These are phyloP conservation scores for Anas georgica DNA, from an alignment of 2,797 vertebrate genomes.

Conservation along the genomic window DNA sequence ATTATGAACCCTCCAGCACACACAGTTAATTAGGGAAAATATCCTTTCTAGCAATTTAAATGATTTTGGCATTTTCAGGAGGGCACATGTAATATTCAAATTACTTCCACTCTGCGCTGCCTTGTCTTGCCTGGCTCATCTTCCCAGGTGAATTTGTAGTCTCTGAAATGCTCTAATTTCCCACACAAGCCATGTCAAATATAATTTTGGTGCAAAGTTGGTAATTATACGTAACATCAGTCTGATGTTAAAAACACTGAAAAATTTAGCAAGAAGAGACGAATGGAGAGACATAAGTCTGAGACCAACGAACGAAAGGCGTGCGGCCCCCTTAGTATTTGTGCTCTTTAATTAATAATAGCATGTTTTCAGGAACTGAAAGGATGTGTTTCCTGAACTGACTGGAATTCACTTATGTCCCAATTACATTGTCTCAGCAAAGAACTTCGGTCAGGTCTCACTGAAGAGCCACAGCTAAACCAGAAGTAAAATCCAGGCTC, in stretches of 20 bases:
- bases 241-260: constrained; percentile 96
- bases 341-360: constrained; percentile 94
- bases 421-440: constrained; percentile 77
- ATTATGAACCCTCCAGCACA: constrained; percentile 68
- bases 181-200: constrained; percentile 93
- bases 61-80: constrained; percentile 94
- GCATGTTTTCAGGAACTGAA: constrained; percentile 86
- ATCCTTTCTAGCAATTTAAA: constrained; percentile 94
- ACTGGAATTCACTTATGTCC: constrained; percentile 83
- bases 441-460: constrained; percentile 37
- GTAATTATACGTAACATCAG: constrained; percentile 97
- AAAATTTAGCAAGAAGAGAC: constrained; percentile 97
- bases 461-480: neutral
- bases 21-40: constrained; percentile 73
- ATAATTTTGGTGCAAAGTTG: constrained; percentile 94
- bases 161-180: constrained; percentile 94
- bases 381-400: constrained; percentile 81
- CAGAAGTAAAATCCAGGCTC: constrained; percentile 31
- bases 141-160: constrained; percentile 89
- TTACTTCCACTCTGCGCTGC: constrained; percentile 83
- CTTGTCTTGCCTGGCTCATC: constrained; percentile 79
- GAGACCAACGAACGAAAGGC: constrained; percentile 91
- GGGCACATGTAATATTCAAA: constrained; percentile 95
- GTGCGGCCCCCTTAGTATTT: constrained; percentile 82
- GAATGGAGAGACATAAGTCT: constrained; percentile 91